phyloP scores from a whole-genome alignment of 1,140 invertebrate genomes.

The Choristoneura fumiferana region DNA sequence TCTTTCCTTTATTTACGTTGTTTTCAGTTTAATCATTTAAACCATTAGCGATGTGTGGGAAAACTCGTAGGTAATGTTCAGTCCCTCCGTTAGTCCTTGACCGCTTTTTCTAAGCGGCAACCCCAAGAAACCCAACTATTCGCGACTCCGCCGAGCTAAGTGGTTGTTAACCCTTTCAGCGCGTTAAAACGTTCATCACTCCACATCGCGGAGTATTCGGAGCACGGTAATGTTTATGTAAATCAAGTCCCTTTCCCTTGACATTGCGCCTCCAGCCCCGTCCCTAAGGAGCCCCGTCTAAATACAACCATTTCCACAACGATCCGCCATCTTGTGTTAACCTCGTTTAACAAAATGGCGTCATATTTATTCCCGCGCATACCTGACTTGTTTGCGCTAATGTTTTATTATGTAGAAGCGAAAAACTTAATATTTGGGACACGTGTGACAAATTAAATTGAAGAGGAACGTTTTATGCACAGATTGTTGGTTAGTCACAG shows the following conservation, averaged over 20 bases:
- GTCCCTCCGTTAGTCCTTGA: not conserved
- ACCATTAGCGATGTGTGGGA: too few relatives aligned
- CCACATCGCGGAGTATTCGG: slow-evolving; percentile 10
- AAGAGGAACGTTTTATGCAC: not conserved
- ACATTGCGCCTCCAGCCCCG: not conserved
- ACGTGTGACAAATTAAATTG: not conserved
- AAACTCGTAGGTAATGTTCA: too few relatives aligned
- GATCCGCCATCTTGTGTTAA: slow-evolving; percentile 15
- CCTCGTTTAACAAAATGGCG: slow-evolving; percentile 17
- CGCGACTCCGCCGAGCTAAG: slow-evolving; percentile 4
- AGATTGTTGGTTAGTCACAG: not conserved
- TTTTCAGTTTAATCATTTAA: too few relatives aligned
- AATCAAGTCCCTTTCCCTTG: slow-evolving; percentile 14
- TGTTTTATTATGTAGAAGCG: slow-evolving; percentile 4
- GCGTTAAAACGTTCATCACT: slow-evolving; percentile 15
- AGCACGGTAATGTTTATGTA: slow-evolving; percentile 17
- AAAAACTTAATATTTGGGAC: not conserved
- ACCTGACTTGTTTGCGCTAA: slow-evolving; percentile 4
- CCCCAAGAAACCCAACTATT: not conserved
- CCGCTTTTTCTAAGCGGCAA: not conserved
- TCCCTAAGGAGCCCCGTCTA: not conserved
- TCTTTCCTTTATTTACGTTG: too few relatives aligned
- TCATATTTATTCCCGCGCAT: slow-evolving; percentile 9
- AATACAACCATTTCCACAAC: slow-evolving; percentile 3
- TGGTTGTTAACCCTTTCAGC: slow-evolving; percentile 18